Percentiles rank a stretch among this genome's conserved stretches.
phyloP scores from a whole-genome alignment of 2,888 invertebrate genomes.

The Ganaspis brasiliensis region DNA sequence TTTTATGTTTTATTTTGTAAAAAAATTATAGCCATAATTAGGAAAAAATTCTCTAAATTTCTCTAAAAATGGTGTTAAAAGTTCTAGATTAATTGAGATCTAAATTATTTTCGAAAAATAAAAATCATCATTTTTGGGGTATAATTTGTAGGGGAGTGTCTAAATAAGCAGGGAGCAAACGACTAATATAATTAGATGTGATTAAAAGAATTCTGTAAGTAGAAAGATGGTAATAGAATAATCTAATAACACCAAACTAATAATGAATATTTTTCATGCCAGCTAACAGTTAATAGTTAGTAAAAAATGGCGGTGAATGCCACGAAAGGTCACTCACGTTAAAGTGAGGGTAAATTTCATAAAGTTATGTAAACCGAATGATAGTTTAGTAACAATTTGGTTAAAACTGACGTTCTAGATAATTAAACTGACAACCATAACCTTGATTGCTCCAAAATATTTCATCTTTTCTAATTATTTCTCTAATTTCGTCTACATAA shows the following conservation, averaged over 20 bases:
- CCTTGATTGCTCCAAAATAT: too few species aligned
- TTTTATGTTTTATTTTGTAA: too few species aligned
- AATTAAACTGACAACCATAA: constrained; percentile 15
- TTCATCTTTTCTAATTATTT: too few species aligned
- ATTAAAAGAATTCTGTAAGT: background rate
- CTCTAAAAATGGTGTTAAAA: too few species aligned
- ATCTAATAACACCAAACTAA: constrained; percentile 46
- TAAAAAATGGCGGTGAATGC: constrained; percentile 70
- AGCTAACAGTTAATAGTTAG: constrained; percentile 56
- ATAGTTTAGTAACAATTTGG: background rate
- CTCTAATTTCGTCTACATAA: too few species aligned
- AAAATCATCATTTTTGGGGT: background rate
- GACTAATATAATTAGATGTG: background rate
- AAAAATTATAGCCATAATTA: too few species aligned
- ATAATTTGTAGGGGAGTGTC: background rate
- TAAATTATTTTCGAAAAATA: background rate
- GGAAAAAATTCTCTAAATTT: too few species aligned
- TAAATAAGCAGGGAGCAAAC: background rate
- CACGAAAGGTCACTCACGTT: constrained; percentile 77
- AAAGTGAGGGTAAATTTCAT: constrained; percentile 58
- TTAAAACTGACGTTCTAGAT: constrained; percentile 4
- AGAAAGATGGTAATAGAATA: constrained; percentile 17
- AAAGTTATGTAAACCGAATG: constrained; percentile 13
- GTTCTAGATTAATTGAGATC: too few species aligned
- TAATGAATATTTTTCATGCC: constrained; percentile 52